Conservation (phyloP, 2,113 vertebrate species). For the Anas platyrhynchos region DNA sequence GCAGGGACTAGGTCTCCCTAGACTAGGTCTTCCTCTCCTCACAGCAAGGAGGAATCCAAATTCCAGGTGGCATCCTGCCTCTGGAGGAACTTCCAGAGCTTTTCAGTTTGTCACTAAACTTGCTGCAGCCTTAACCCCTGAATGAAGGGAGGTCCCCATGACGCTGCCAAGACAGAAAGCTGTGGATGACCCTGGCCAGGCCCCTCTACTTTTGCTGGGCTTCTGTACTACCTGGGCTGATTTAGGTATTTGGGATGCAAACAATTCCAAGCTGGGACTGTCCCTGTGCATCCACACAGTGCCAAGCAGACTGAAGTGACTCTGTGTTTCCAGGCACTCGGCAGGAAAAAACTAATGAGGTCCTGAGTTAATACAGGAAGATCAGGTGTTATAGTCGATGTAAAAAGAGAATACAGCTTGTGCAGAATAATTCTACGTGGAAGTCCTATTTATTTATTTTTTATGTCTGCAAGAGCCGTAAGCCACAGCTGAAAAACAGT, state of each 20-base stretch:
- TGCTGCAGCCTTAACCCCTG: neutral
- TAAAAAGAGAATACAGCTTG: neutral
- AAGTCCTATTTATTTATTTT: constrained; percentile 25
- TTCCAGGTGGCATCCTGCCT: neutral
- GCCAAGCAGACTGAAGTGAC: neutral
- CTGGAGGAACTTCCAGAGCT: neutral
- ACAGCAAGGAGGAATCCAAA: neutral
- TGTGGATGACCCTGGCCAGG: neutral
- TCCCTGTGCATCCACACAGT: neutral
- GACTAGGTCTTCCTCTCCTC: neutral
- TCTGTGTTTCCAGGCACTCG: neutral
- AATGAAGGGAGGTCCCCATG: neutral
- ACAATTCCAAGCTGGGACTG: constrained; percentile 26
- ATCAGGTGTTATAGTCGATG: neutral
- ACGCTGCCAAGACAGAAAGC: neutral
- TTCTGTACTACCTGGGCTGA: neutral
- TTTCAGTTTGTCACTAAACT: neutral
- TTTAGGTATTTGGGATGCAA: constrained; percentile 31
- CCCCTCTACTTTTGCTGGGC: neutral
- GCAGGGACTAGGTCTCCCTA: neutral
- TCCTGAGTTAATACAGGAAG: neutral
- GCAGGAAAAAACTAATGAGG: constrained; percentile 1
- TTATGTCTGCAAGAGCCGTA: neutral
- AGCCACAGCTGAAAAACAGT: constrained; percentile 9
- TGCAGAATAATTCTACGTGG: neutral